Evolutionary conservation across 2,113 vertebrate genomes (phyloP), one percentile per base, ranked within the genome.

Genomic region (Romanogobio albipinnatus): DNA sequence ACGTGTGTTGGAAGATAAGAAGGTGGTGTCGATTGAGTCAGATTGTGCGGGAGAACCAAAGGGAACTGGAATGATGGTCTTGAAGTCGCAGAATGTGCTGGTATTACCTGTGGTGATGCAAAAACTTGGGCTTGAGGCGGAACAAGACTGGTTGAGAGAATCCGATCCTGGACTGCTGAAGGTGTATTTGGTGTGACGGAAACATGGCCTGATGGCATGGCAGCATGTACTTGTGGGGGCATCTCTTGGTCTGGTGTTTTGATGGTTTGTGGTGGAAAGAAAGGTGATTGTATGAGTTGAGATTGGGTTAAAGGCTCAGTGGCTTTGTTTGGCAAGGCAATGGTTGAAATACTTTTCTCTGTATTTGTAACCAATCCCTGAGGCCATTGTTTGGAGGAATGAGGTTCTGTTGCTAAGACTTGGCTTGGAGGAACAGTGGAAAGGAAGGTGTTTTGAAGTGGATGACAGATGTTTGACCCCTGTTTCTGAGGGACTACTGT

Each of bases 21-120:
- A 33, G 87, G 8, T 33, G 76, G 87, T 24, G 51, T 13, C 70
- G 53, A 75, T n/a, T 56, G 26, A 58, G 70, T 15, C 3, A 36
- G 70, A 81, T 76, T 80, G 24, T 71, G 81, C 43, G 59, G 68
- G n/a, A 49, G 10, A 45, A 66, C 75, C 56, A 64, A 36, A 64
- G 85, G 75, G 26, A 86, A 56, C 26, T 83, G 84, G 29, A 47
- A 81, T 59, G 76, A 53, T 15, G 45, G 17, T 49, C 43, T 83
- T 81, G 81, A 76, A 79, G 70, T 68, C n/a, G 19, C 70, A 7
- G 66, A 64, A 77, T 79, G 66, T 24, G 24, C 24, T 49, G 58
- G 61, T 29, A 76, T 61, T 15, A 59, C 36, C 62, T 79, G 77
- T 39, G 77, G 33, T 11, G 76, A 22, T 36, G 75, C 45, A 76